Percentiles rank a stretch among this genome's conserved stretches.
These are phyloP conservation scores for Rhaphigaster nebulosa DNA, from an alignment of 2,888 invertebrate species.

Conservation along the genomic window DNA sequence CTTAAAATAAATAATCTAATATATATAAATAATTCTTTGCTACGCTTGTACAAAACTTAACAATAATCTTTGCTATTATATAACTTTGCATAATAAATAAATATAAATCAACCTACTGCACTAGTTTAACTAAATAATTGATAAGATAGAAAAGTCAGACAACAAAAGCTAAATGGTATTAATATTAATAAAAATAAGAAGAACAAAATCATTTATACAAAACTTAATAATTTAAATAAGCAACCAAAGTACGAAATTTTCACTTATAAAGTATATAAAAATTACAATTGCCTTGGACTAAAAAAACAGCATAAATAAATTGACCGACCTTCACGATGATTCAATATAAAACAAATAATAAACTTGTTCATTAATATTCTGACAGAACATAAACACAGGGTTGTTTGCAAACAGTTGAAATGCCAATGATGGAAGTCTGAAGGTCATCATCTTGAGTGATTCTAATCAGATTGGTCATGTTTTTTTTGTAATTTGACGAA, in stretches of 20 bases:
- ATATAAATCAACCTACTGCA: background rate
- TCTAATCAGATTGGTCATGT: background rate
- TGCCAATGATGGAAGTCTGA: background rate
- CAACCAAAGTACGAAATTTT: background rate
- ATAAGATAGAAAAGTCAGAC: background rate
- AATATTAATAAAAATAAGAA: background rate
- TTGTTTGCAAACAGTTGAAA: background rate
- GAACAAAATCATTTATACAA: background rate
- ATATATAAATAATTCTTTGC: background rate
- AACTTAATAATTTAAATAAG: background rate
- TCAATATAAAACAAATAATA: background rate
- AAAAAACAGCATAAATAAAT: background rate
- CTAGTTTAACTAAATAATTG: background rate
- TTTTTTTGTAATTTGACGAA: background rate
- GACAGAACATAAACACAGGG: background rate
- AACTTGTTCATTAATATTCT: background rate
- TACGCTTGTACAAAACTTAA: background rate
- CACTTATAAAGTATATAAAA: background rate
- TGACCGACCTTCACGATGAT: background rate
- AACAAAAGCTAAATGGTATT: background rate
- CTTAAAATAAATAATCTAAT: slow-evolving; percentile 3
- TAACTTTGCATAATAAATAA: background rate
- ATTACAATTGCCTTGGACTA: background rate
- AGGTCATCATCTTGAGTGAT: background rate
- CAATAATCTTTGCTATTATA: background rate